Conservation (phyloP, 1,140 invertebrate genomes). For the Uloborus diversus region DNA sequence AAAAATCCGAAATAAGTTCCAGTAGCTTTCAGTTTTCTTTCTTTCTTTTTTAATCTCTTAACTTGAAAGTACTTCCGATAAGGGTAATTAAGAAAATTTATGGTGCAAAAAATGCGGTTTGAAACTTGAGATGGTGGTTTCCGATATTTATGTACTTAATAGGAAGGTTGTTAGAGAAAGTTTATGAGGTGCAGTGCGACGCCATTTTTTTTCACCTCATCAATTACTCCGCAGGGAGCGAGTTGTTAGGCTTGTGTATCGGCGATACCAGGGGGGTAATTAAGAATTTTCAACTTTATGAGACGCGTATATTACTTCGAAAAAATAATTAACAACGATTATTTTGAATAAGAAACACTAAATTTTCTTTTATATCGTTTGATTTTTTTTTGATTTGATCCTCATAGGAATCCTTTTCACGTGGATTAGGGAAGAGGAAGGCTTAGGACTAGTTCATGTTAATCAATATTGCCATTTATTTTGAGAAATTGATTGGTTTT, state of each 20-base stretch:
- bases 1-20: too few relatives aligned
- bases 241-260: slow-evolving; percentile 8
- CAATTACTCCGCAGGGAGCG: slow-evolving; percentile 8
- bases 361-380: background rate
- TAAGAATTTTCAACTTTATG: background rate
- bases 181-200: slow-evolving; percentile 5
- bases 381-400: too few relatives aligned
- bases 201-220: slow-evolving; percentile 11
- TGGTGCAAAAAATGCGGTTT: background rate
- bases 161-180: slow-evolving; percentile 10
- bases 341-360: background rate
- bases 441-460: too few relatives aligned
- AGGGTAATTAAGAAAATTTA: slow-evolving; percentile 9
- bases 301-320: slow-evolving; percentile 1
- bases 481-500: too few relatives aligned
- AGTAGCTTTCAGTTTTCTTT: too few relatives aligned
- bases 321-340: slow-evolving; percentile 38
- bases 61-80: slow-evolving; percentile 1
- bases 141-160: slow-evolving; percentile 21
- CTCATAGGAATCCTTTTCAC: too few relatives aligned
- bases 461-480: too few relatives aligned
- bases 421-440: too few relatives aligned
- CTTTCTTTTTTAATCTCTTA: too few relatives aligned
- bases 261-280: too few relatives aligned
- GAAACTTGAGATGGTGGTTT: background rate